Evolutionary conservation across 2,888 invertebrate genomes (phyloP).

Genomic region (Polydrusus cervinus): DNA sequence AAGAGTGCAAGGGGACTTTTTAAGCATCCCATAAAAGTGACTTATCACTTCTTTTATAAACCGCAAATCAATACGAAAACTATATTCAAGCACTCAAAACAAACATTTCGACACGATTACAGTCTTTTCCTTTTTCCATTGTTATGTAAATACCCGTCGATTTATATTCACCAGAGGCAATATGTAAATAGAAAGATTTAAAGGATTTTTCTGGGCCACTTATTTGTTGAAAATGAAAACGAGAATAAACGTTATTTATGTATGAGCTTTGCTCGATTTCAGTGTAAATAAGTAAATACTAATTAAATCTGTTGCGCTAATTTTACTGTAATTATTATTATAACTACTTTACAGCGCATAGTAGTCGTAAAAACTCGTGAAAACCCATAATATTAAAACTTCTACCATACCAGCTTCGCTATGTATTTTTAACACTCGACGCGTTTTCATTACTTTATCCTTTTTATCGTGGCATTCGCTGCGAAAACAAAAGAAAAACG

Average conservation of each 20-base stretch:
- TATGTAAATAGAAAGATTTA: slow-evolving; percentile 29
- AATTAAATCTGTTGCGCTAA: slow-evolving; percentile 9
- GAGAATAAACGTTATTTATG: neutral
- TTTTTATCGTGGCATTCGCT: slow-evolving; percentile 16
- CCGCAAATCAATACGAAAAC: slow-evolving; percentile 44
- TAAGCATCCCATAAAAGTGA: slow-evolving; percentile 39
- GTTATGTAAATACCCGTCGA: slow-evolving; percentile 46
- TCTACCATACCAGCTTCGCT: slow-evolving; percentile 2
- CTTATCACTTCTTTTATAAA: slow-evolving; percentile 43
- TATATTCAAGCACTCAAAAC: slow-evolving; percentile 39
- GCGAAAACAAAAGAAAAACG: slow-evolving; percentile 45
- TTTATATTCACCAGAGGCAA: slow-evolving; percentile 27
- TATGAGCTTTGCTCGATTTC: slow-evolving; percentile 6
- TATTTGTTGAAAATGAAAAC: slow-evolving; percentile 17
- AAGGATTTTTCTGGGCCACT: slow-evolving; percentile 21
- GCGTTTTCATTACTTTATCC: slow-evolving; percentile 13
- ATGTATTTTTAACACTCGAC: slow-evolving; percentile 24
- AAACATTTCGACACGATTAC: slow-evolving; percentile 42
- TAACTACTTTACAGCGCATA: neutral
- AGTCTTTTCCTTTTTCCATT: slow-evolving; percentile 40
- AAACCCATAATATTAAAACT: slow-evolving; percentile 17
- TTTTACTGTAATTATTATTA: slow-evolving; percentile 12
- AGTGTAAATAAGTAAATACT: slow-evolving; percentile 5
- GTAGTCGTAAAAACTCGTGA: slow-evolving; percentile 9
- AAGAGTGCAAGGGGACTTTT: too few species aligned